Evolutionary conservation across 2,888 invertebrate species (phyloP), one percentile per base, ranked within the genome.

Genomic region (Rhamnusium bicolor): DNA sequence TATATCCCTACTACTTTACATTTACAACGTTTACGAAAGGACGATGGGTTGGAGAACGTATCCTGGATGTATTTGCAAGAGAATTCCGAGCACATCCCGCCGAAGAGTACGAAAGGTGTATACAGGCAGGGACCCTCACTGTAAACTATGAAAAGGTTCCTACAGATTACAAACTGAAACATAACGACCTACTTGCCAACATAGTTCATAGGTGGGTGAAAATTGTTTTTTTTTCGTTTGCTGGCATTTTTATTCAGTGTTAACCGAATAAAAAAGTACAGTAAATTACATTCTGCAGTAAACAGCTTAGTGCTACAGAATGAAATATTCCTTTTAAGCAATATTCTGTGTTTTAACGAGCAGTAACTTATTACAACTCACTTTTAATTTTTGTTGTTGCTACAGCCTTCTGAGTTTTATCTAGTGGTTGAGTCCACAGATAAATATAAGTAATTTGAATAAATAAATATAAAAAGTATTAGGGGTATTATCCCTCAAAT

Each of bases 1-100:
- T 98, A 1, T 97, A 97, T 88, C 98, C 98, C 0, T 98, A 98
- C 90, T 96, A 96, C 89, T 98, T 97, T 90, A 97, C 96, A 74
- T 98, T 98, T 89, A 96, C 96, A 76, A 97, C 98, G 47, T 98
- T 96, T 90, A 97, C 97, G 75, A 98, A 98, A 90, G 97, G 97
- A 7, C 92, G 98, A 83, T 98, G 98, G 98, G 96, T 97, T 2
- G 98, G 97, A 2, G 96, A 96, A 88, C 94, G 94, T 86, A 95
- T 98, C 80, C 90, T 96, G 79, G 97, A 98, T 85, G 96, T 98
- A 19, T 98, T 98, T 89, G 94, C 95, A 7, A 90, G 95, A 70
- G 98, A 98, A 89, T 98, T 98, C 88, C 91, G 97, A 49, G 96
- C 96, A n/a, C 96, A 97, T 88, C 96, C 97, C 0, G 95, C 95